These are phyloP conservation scores for Porites lutea DNA, from an alignment of 64 coral and sea anemone genomes.

Conservation along the genomic window DNA sequence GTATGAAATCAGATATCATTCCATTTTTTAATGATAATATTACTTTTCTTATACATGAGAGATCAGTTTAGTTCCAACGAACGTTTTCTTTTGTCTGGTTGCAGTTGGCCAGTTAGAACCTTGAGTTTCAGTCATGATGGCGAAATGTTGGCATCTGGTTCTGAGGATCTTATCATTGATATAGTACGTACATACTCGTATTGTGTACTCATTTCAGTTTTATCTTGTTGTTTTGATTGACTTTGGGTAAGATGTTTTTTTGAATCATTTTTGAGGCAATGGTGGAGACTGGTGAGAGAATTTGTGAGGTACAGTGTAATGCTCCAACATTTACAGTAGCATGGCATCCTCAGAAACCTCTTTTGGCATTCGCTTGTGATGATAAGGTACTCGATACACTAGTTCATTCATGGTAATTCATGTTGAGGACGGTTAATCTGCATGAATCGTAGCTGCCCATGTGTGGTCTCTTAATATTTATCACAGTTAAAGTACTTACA, in stretches of 20 bases:
- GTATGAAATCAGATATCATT: too few relatives aligned
- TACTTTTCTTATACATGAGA: too few relatives aligned
- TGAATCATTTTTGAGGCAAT: constrained; percentile 67
- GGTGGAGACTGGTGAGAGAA: constrained; percentile 98
- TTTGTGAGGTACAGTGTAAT: constrained; percentile 95
- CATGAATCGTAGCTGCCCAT: too few relatives aligned
- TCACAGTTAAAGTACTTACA: too few relatives aligned
- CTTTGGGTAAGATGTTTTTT: too few relatives aligned
- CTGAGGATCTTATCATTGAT: constrained; percentile 98
- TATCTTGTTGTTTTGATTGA: too few relatives aligned
- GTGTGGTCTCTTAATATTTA: too few relatives aligned
- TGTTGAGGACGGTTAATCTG: too few relatives aligned
- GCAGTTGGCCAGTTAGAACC: constrained; percentile 95
- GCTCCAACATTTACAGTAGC: constrained; percentile 99
- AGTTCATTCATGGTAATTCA: too few relatives aligned
- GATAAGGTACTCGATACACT: constrained; percentile 79
- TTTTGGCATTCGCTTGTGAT: constrained; percentile 96
- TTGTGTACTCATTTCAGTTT: not conserved
- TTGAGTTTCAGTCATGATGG: constrained; percentile 99
- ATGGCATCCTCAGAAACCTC: constrained; percentile 94
- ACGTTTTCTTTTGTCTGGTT: too few relatives aligned
- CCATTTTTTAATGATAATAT: too few relatives aligned
- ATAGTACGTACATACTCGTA: constrained; percentile 68
- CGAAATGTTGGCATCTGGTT: constrained; percentile 96
- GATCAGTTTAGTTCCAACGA: too few relatives aligned